Percentiles rank a stretch among this genome's conserved stretches.
Conservation (phyloP, 2,888 invertebrate genomes). For the Eupithecia abbreviata region DNA sequence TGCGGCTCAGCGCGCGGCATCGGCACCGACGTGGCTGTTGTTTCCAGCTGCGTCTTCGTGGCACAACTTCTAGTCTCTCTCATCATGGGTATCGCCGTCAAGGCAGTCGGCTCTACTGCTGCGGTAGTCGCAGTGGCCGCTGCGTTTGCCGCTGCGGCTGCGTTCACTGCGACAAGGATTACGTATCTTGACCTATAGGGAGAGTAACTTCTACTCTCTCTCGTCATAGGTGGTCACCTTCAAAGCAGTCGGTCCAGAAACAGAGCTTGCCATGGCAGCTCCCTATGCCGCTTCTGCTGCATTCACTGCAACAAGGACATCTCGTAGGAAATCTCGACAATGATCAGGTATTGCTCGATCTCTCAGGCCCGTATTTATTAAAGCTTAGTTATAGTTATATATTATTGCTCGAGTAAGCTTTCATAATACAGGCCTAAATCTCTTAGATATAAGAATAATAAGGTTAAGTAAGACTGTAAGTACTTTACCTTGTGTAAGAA, state of each 20-base stretch:
- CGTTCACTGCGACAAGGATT: conserved; percentile 92
- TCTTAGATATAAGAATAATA: not conserved
- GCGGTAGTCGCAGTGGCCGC: conserved; percentile 95
- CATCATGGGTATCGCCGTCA: conserved; percentile 93
- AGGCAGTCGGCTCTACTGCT: conserved; percentile 91
- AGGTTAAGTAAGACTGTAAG: not conserved
- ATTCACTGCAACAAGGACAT: no score
- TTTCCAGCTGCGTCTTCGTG: conserved; percentile 97
- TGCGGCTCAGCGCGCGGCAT: conserved; percentile 90
- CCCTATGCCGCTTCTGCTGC: conserved; percentile 86
- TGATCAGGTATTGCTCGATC: not conserved
- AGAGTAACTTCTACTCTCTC: conserved; percentile 86
- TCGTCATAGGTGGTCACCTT: no score
- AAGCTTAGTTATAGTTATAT: not conserved
- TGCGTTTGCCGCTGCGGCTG: conserved; percentile 92
- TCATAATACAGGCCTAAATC: not conserved
- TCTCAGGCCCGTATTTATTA: not conserved
- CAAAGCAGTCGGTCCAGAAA: not conserved
- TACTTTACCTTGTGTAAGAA: not conserved
- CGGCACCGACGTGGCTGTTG: conserved; percentile 97
- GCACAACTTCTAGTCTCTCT: conserved; percentile 96
- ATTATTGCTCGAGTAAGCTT: not conserved
- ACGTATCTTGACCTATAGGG: conserved; percentile 82
- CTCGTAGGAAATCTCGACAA: not conserved
- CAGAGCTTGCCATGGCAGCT: conserved; percentile 86